phyloP scores from a whole-genome alignment of 2,797 vertebrate genomes.

The Pelochelys cantorii region DNA sequence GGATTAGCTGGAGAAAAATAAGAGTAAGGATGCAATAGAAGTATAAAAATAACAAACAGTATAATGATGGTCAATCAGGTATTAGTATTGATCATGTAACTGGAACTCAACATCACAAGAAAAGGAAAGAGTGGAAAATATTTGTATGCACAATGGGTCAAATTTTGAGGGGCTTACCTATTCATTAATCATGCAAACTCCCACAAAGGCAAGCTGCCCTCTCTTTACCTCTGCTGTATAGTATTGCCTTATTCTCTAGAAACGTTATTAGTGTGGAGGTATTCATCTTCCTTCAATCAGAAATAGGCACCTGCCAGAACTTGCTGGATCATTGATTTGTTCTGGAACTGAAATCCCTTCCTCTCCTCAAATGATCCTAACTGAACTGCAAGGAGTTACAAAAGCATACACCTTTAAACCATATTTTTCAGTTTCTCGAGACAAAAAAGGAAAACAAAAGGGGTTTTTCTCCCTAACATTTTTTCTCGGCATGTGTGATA shows the following conservation, averaged over 20 bases:
- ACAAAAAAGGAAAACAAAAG: background rate
- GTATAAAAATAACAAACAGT: background rate
- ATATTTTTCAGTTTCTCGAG: conserved; percentile 49
- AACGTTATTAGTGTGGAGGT: fast-evolving
- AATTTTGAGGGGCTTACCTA: conserved; percentile 22
- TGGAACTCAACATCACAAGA: background rate
- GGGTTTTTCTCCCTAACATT: conserved; percentile 62
- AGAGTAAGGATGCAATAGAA: fast-evolving
- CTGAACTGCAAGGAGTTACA: conserved; percentile 14
- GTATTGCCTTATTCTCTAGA: background rate
- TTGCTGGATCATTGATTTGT: background rate
- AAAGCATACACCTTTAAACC: conserved; percentile 27
- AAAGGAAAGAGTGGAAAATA: background rate
- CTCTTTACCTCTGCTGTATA: background rate
- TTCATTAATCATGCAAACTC: background rate
- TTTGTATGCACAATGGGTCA: background rate
- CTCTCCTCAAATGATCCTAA: background rate
- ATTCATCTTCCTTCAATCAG: background rate
- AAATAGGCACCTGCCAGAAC: fast-evolving
- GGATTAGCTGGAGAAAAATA: background rate
- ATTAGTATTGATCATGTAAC: background rate
- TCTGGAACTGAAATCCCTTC: background rate
- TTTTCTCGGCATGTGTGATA: background rate
- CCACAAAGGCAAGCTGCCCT: background rate
- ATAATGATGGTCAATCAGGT: background rate